Base-by-base conservation (phyloP, 2,797 vertebrate species). In the Tympanoctomys barrerae region DNA sequence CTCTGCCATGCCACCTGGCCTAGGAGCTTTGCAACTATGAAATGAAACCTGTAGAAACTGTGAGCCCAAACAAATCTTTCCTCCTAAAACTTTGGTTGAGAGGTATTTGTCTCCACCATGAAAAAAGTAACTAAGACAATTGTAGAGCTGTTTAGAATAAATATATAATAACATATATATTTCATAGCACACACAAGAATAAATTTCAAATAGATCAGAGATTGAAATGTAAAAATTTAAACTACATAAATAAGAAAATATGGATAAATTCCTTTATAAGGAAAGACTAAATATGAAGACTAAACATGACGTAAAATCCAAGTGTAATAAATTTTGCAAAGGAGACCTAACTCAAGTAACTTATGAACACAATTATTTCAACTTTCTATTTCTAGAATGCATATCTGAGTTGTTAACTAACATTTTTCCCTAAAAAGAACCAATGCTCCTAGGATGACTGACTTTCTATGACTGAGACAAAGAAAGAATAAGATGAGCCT, bases 211-310 rank as follows among this genome's bases (percentile, higher is more conserved):
- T 52, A 46, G 16, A 89, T 83, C n/a, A 90, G 42, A 83, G 24
- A 82, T 68, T 87, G 91, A 88, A 96, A 91, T 66, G 33, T 49
- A 42, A 89, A 79, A 94, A 84, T 75, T 33, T 82, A 77, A 39
- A 66, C 31, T 31, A 94, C 52, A 31, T 33, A 79, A 36, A 13
- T 77, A 64, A 62, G 22, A 93, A 94, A 87, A 70, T 13, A 87
- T 12, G 2, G 9, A 33, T 85, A 71, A 91, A 94, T 79, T 85
- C 19, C 33, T 91, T 31, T 64, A 78, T 66, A 81, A 46, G 24
- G 5, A 24, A 31, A 78, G 13, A 8, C 28, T 19, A 49, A 31
- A 49, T 33, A 31, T 80, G 92, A 90, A 36, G 14, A 85, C 21
- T 77, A 52, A 85, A 13, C 66, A n/a, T 71, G 59, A 81, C 39